Percentiles rank a stretch among this genome's conserved stretches.
Evolutionary conservation across 1,140 invertebrate species (phyloP).

Genomic region (Orchesella cincta): DNA sequence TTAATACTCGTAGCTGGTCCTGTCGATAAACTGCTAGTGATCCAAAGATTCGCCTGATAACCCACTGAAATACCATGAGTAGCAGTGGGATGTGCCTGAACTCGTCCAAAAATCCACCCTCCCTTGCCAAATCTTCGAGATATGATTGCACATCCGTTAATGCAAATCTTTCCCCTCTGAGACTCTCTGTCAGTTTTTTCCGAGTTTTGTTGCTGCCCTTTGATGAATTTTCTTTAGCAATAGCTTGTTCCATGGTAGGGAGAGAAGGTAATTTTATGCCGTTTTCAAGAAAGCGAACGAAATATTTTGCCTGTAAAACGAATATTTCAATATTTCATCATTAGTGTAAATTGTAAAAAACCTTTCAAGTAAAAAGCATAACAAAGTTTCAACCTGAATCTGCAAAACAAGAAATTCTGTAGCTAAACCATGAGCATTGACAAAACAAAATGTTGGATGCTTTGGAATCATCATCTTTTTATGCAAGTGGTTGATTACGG

Average conservation of each 20-base stretch:
- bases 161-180: background rate
- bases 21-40: background rate
- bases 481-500: background rate
- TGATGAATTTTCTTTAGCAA: background rate
- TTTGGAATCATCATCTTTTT: slow-evolving; percentile 18
- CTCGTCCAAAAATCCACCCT: background rate
- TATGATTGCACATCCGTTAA: background rate
- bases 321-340: no score
- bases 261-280: background rate
- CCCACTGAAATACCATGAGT: background rate
- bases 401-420: background rate
- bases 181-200: background rate
- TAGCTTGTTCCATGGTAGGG: background rate
- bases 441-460: background rate
- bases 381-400: no score
- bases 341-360: no score
- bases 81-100: background rate
- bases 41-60: slow-evolving; percentile 9
- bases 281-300: background rate
- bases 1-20: background rate
- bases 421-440: background rate
- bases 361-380: no score
- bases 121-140: background rate
- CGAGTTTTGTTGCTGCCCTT: background rate
- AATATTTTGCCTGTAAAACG: slow-evolving; percentile 12